Evolutionary conservation across 2,797 vertebrate species (phyloP).

Genomic region (Gallinago solitaria): DNA sequence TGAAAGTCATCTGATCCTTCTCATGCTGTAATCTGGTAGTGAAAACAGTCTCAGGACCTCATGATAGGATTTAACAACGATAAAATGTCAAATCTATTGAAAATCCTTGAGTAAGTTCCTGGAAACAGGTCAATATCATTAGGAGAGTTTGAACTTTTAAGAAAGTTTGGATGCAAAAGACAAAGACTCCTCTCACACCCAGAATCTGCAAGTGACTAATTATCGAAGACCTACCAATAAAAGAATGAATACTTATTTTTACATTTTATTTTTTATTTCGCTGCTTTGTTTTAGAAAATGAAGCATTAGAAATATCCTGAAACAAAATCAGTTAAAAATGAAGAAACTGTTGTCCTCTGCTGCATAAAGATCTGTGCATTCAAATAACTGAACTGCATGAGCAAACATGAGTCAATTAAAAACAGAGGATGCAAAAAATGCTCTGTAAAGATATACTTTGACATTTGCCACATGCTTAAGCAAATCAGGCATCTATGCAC

Average conservation of each 20-base stretch:
- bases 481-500: neutral
- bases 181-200: neutral
- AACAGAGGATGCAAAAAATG: neutral
- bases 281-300: neutral
- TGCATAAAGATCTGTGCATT: neutral
- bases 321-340: neutral
- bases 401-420: neutral
- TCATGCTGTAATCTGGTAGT: neutral
- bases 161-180: neutral
- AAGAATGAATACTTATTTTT: neutral
- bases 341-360: neutral
- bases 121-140: neutral
- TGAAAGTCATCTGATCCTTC: constrained; percentile 6
- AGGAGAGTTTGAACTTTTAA: constrained; percentile 4
- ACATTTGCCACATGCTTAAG: neutral
- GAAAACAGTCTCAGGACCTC: neutral
- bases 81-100: constrained; percentile 17
- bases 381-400: neutral
- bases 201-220: neutral
- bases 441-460: neutral
- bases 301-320: neutral
- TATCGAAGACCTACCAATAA: neutral
- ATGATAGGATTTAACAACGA: constrained; percentile 11
- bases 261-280: neutral
- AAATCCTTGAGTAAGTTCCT: constrained; percentile 32